Base-by-base conservation (phyloP, 2,888 invertebrate species). In the Vesta saturnalis region DNA sequence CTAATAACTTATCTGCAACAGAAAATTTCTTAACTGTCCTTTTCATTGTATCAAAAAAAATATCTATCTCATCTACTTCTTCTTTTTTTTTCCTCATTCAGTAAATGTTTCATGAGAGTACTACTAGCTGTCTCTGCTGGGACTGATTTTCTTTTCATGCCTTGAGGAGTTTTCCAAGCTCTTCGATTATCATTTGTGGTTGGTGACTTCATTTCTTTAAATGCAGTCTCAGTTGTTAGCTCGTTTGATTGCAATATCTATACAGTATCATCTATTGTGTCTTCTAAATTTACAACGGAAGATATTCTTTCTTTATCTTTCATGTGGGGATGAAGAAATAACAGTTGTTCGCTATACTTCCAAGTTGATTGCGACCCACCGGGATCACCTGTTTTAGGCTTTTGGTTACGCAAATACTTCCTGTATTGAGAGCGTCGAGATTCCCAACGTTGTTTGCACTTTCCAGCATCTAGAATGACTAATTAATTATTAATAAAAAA, bases 381-480 rank as follows among this genome's bases (percentile, higher is more conserved):
- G 8, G 54, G 18, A 18, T 54, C 18, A 12, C 54, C 54, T 19
- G 54, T 54, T 15, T 10, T 19, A 8, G 54, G 15, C 18, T 54
- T 19, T 19, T 54, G 8, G 14, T 5, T 12, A 12, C 19, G 6
- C 21, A 56, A 15, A 15, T 12, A 30, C 21, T 30, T 56, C 21
- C 56, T 56, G 35, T 30, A 56, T 21, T 56, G 56, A 5, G 14
- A 12, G 10, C 56, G 56, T 5, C 22, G 12, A n/a, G 16, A 5
- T 2, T 56, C 56, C 54, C 54, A 54, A 6, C 54, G 19, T 8
- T 54, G 54, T 14, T 54, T 54, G 54, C 54, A 54, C 18, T 54
- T 8, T 54, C 18, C 5, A 10, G 19, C 15, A 18, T 54, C 54
- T 54, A 19, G 8, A 54, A 54, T 8, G n/a, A n/a, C n/a, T n/a